Conservation (phyloP, 2,113 vertebrate species). For the Nothoprocta perdicaria region DNA sequence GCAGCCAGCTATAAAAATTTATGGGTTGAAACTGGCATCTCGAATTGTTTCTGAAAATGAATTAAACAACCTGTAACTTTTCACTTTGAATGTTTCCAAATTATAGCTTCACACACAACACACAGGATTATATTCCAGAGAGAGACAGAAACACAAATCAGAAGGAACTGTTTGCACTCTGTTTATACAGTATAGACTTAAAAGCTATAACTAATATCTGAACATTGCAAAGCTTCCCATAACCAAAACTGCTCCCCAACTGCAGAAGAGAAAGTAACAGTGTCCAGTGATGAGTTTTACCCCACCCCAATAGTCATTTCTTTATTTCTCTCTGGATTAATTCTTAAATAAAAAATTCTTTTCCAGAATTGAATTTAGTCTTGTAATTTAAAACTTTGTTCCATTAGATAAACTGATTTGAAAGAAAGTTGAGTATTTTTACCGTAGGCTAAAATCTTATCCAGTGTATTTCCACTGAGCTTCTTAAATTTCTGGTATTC, state of each 20-base stretch:
- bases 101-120: background rate
- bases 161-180: rapidly evolving
- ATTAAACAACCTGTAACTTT: background rate
- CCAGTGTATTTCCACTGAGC: rapidly evolving
- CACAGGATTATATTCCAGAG: background rate
- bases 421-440: background rate
- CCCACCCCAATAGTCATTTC: rapidly evolving
- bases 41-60: background rate
- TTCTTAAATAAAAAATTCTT: background rate
- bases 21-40: background rate
- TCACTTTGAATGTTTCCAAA: background rate
- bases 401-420: background rate
- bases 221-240: background rate
- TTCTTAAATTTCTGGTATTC: background rate
- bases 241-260: background rate
- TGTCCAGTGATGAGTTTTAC: background rate
- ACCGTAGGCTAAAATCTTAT: rapidly evolving
- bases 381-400: background rate
- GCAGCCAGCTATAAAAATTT: background rate
- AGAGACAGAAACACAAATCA: background rate
- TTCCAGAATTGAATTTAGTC: background rate
- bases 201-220: background rate
- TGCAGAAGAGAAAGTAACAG: background rate
- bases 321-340: background rate
- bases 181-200: background rate